Base-by-base conservation (phyloP, 2,797 vertebrate species). In the Acanthis flammea region DNA sequence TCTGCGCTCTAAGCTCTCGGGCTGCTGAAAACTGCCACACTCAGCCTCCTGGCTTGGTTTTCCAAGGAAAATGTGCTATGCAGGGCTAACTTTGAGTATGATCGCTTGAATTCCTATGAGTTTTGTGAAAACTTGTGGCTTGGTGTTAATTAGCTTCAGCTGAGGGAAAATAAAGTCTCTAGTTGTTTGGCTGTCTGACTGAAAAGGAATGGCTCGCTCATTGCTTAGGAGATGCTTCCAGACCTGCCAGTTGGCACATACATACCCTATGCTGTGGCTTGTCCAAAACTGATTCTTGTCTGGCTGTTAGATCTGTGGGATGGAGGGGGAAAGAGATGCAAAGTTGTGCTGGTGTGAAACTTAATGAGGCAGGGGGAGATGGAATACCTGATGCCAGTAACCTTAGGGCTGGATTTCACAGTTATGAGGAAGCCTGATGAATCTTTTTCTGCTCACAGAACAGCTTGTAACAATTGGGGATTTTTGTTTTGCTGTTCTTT, bases 221-320 rank as follows among this genome's bases (percentile, higher is more conserved):
- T 42, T 54, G 45, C 86, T 76, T 35, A 71, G 75, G 60, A 79
- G 73, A 73, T 28, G 14, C 3, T 23, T 63, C 9, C 37, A 53
- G 72, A n/a, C 45, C 75, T 94, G 78, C 94, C 82, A 92, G n/a
- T 91, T 96, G 91, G 90, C 94, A 77, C 68, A 10, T 31, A 8
- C 0, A 0, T 41, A 72, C 39, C 8, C 15, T 66, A 0, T 24
- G 18, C n/a, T 15, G 28, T 48, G 50, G n/a, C 58, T 74, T 44
- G 53, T 88, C 58, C 68, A 80, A 54, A 72, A 50, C 41, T 23
- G 19, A 37, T 61, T 63, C 28, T 89, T 71, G 42, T 60, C 23
- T 63, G 22, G 61, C n/a, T 83, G 35, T 79, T 65, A 22, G 14
- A 50, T 45, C 28, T 35, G 35, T 24, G 0, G 4, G 35, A 33